Percentiles rank a stretch among this genome's conserved stretches.
phyloP scores from a whole-genome alignment of 2,888 invertebrate species.

The Euclidia mi region DNA sequence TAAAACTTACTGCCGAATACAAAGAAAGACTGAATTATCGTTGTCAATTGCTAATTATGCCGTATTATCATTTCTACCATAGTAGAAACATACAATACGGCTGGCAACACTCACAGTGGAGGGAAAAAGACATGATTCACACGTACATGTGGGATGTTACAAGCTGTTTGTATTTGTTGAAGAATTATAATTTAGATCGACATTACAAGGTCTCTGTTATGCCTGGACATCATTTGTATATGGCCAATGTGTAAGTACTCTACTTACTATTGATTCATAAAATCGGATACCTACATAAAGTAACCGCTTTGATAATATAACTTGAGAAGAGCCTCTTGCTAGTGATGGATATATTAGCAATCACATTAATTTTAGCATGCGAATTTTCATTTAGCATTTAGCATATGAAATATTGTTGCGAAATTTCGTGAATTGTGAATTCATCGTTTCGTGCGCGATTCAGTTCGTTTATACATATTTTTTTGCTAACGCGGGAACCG shows the following conservation, averaged over 20 bases:
- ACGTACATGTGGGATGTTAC: slow-evolving; percentile 91
- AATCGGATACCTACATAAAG: too few relatives aligned
- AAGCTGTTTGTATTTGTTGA: slow-evolving; percentile 91
- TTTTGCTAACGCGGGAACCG: too few relatives aligned
- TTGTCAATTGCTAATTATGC: slow-evolving; percentile 91
- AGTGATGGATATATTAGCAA: too few relatives aligned
- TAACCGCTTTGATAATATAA: too few relatives aligned
- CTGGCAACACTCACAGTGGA: slow-evolving; percentile 63
- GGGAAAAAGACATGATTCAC: slow-evolving; percentile 82
- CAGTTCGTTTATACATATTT: too few relatives aligned
- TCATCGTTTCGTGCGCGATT: too few relatives aligned
- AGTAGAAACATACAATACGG: slow-evolving; percentile 38
- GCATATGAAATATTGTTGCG: too few relatives aligned
- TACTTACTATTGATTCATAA: background rate
- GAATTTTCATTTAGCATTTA: too few relatives aligned
- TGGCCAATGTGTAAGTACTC: slow-evolving; percentile 90
- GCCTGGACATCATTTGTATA: slow-evolving; percentile 91
- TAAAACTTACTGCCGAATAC: slow-evolving; percentile 91
- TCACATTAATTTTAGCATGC: too few relatives aligned
- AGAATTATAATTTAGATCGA: slow-evolving; percentile 90
- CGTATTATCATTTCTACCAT: slow-evolving; percentile 67
- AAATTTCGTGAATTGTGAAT: too few relatives aligned
- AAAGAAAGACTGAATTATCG: slow-evolving; percentile 86
- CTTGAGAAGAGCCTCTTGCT: too few relatives aligned
- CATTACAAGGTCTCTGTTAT: slow-evolving; percentile 91